These are phyloP conservation scores for Callimico goeldii DNA, from an alignment of 2,797 vertebrate genomes.

Conservation along the genomic window DNA sequence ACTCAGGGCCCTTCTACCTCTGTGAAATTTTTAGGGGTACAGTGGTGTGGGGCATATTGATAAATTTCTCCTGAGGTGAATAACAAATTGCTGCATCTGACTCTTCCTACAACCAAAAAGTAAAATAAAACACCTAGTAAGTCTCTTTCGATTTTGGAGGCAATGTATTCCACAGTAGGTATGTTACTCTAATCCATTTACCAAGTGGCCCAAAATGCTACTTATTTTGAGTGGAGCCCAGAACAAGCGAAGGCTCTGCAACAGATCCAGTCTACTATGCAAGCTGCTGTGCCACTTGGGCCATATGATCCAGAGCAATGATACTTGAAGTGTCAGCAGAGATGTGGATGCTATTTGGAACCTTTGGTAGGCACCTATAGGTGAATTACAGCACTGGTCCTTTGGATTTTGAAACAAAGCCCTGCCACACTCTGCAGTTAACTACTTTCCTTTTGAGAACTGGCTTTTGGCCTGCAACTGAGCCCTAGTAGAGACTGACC, in stretches of 20 bases:
- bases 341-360: background rate
- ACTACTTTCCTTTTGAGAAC: background rate
- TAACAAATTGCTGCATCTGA: background rate
- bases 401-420: background rate
- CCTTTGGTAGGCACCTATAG: background rate
- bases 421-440: background rate
- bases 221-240: background rate
- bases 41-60: background rate
- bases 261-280: background rate
- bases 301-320: background rate
- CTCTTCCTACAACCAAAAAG: background rate
- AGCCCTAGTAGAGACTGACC: background rate
- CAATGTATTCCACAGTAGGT: background rate
- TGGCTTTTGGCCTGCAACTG: background rate
- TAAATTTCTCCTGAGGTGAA: background rate
- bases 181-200: background rate
- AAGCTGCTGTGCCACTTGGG: background rate
- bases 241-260: background rate
- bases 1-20: background rate
- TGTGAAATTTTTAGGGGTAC: background rate
- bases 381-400: background rate
- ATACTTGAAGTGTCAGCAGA: background rate
- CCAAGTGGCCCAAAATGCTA: background rate
- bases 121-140: background rate
- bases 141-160: background rate